phyloP scores from a whole-genome alignment of 2,888 invertebrate genomes.

The Sceliomorpha sp. region DNA sequence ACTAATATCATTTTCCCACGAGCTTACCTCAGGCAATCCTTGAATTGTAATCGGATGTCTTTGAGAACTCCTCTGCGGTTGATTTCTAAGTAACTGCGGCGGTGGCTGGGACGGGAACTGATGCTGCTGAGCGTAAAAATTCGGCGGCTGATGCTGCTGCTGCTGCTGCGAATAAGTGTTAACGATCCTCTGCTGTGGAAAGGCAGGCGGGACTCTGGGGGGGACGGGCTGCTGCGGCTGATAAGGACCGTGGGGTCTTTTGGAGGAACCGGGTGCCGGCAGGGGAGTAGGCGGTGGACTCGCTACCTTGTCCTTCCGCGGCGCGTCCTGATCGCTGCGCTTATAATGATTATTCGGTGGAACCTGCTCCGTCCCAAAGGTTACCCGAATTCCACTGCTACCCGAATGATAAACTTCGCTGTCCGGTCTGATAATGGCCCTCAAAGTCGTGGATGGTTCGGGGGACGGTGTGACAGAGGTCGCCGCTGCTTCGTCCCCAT shows the following conservation, averaged over 20 bases:
- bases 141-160: slow-evolving; percentile 74
- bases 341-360: slow-evolving; percentile 78
- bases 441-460: slow-evolving; percentile 88
- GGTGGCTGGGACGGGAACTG: slow-evolving; percentile 59
- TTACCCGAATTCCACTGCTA: slow-evolving; percentile 89
- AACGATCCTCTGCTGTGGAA: slow-evolving; percentile 75
- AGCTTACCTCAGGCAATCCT: slow-evolving; percentile 70
- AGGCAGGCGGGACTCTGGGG: slow-evolving; percentile 72
- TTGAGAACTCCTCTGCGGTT: slow-evolving; percentile 62
- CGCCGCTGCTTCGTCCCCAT: slow-evolving; percentile 82
- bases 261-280: slow-evolving; percentile 65
- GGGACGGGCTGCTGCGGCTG: slow-evolving; percentile 69
- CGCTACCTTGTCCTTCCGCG: slow-evolving; percentile 7
- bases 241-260: slow-evolving; percentile 78
- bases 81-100: slow-evolving; percentile 53
- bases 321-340: slow-evolving; percentile 67
- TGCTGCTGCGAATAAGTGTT: slow-evolving; percentile 79
- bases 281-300: slow-evolving; percentile 62
- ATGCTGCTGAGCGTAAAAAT: slow-evolving; percentile 42
- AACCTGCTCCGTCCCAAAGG: slow-evolving; percentile 86
- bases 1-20: not conserved
- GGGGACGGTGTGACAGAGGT: slow-evolving; percentile 82
- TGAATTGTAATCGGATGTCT: slow-evolving; percentile 73
- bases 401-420: slow-evolving; percentile 90
- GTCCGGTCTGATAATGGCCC: slow-evolving; percentile 92